These are phyloP conservation scores for Petrocephalus schoutedeni DNA, from an alignment of 2,797 vertebrate species.

Conservation along the genomic window DNA sequence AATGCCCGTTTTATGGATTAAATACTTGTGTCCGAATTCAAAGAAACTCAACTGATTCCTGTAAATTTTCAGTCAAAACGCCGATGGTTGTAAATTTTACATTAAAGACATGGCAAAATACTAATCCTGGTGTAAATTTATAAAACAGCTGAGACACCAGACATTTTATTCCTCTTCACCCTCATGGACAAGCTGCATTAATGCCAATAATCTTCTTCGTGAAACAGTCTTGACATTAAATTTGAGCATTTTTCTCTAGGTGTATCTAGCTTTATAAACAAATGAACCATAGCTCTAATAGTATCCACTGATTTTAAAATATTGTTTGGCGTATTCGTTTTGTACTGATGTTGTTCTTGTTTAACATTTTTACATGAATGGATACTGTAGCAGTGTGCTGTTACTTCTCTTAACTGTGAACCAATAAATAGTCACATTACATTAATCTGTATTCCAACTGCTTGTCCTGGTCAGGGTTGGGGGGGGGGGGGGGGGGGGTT, in stretches of 20 bases:
- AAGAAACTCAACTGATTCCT: background rate
- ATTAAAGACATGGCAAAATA: background rate
- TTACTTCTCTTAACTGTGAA: background rate
- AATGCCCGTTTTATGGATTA: constrained; percentile 65
- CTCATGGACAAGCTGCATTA: background rate
- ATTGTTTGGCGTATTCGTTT: background rate
- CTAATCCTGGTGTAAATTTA: background rate
- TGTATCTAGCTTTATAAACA: background rate
- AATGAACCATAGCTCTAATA: background rate
- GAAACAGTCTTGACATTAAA: background rate
- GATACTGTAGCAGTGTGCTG: background rate
- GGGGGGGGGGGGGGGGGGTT: background rate
- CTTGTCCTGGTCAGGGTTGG: background rate
- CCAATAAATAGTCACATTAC: background rate
- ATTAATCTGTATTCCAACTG: background rate
- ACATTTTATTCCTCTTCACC: background rate
- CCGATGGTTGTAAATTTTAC: background rate
- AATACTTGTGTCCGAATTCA: constrained; percentile 52
- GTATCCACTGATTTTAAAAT: background rate
- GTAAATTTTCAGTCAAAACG: background rate
- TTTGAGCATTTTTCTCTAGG: background rate
- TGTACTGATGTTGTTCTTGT: background rate
- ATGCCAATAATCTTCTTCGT: background rate
- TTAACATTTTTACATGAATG: background rate
- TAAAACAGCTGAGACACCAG: background rate